Evolutionary conservation across 2,888 invertebrate species (phyloP).

Genomic region (Linnaemya tessellans): DNA sequence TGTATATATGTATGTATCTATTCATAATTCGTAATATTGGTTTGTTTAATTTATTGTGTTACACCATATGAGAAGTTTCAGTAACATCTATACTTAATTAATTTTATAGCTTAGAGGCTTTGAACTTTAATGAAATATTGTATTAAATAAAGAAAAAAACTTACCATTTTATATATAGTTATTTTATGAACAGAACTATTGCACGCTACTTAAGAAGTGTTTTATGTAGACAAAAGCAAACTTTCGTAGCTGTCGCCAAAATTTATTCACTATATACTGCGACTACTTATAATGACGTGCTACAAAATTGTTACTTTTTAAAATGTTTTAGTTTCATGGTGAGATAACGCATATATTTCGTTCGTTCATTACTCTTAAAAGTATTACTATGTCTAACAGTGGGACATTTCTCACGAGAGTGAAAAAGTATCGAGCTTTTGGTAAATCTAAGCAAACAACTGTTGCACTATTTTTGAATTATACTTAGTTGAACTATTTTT

Average conservation of each 20-base stretch:
- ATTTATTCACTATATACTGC: conserved; percentile 1
- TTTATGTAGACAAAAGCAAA: neutral
- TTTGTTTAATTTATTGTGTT: neutral
- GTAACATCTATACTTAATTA: conserved; percentile 28
- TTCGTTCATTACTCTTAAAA: too few species aligned
- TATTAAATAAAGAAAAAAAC: conserved; percentile 11
- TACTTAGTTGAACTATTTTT: too few species aligned
- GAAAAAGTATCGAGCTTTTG: too few species aligned
- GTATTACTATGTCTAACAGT: too few species aligned
- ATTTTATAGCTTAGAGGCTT: conserved; percentile 32
- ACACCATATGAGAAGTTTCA: neutral
- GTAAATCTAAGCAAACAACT: too few species aligned
- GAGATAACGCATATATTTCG: too few species aligned
- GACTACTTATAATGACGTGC: too few species aligned
- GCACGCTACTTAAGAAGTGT: neutral
- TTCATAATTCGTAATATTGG: conserved; percentile 7
- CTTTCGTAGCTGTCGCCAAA: conserved; percentile 1
- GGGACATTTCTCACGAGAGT: too few species aligned
- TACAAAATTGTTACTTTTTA: too few species aligned
- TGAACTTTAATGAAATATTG: conserved; percentile 15
- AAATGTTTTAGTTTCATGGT: too few species aligned
- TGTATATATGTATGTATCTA: conserved; percentile 7
- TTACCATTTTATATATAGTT: conserved; percentile 20
- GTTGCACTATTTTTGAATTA: neutral
- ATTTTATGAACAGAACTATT: neutral